Evolutionary conservation across 2,888 invertebrate genomes (phyloP), one percentile per base, ranked within the genome.

Genomic region (Ischnus inquisitorius): DNA sequence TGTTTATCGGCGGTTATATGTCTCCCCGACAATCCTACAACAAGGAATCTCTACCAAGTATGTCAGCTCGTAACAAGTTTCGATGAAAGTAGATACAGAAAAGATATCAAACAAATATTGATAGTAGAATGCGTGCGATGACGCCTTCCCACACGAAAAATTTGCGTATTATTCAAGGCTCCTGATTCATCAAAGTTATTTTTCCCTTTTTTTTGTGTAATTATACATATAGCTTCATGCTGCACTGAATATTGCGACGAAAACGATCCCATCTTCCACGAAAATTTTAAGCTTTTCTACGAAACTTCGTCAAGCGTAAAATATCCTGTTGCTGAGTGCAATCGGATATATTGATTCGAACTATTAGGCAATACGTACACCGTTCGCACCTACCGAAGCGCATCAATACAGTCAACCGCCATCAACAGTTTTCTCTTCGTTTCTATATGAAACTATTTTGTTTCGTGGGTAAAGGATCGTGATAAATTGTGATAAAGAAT

Each of bases 121-220:
- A 3, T 12, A 22, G 22, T 12, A 12, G 3, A 5, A 3, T 54
- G 8, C 22, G 12, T 34, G 1, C 3, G 3, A 10, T 3, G 19
- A 12, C 54, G 54, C 22, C 10, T 19, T 19, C 10, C 54, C 54
- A 54, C 22, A 19, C 22, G 51, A 54, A 10, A 10, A 22, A 16
- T 64, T 71, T 78, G 62, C 69, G 3, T 48, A 48, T 28, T 34
- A 39, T 48, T 71, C 39, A 64, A 54, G 51, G 22, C 39, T 12
- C 22, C n/a, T 16, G 64, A 71, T 78, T 71, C 78, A 71, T 78
- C 62, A 69, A 41, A 19, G 51, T 62, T 78, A n/a, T 54, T 19
- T 51, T 51, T 19, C 8, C 1, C 6, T 48, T 48, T n/a, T 34
- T 34, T 34, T 34, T 3, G 8, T 34, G 8, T 34, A 6, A 34